Evolutionary conservation across 2,888 invertebrate genomes (phyloP), one percentile per base, ranked within the genome.

Genomic region (Hoplodrina ambigua): DNA sequence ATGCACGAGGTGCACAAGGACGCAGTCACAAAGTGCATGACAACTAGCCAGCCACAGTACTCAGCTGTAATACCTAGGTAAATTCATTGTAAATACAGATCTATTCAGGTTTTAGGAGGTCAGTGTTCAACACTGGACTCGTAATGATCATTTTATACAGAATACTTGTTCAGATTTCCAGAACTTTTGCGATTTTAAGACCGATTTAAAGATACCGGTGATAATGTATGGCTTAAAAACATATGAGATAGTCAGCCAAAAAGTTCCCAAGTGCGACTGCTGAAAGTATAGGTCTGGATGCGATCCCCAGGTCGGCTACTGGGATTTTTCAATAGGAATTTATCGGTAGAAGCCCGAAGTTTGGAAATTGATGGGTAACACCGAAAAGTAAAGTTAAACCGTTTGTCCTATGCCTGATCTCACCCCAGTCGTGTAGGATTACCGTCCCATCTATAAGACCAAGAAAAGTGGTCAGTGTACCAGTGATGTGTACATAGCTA

Each of bases 1-100:
- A 80, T 82, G 79, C 75, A 46, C 46, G 41, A 77, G 62, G 59
- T 67, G 58, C 61, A 60, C 86, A 83, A 87, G 85, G 86, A 78
- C 86, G 65, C 46, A 58, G 63, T 66, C 68, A 72, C 71, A 66
- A 68, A 72, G 72, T 83, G 71, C 83, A 72, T 82, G 69, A 81
- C 63, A 78, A 78, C 69, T 66, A 80, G 37, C 61, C 50, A 50
- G 11, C 53, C 52, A 52, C 52, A 20, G 73, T 68, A 52, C 30
- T 64, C 61, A 46, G 33, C 46, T 72, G 63, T 68, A 70, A 74
- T 41, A 20, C 19, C 52, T 67, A 77, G 41, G 61, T 62, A 69
- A 77, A 54, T 60, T 49, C 60, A 68, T 57, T 60, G 20, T 54
- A 8, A 41, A 65, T 52, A 69, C 64, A 20, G 37, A 62, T 59